phyloP scores from a whole-genome alignment of 2,797 vertebrate genomes.

The Rhinogobio ventralis region DNA sequence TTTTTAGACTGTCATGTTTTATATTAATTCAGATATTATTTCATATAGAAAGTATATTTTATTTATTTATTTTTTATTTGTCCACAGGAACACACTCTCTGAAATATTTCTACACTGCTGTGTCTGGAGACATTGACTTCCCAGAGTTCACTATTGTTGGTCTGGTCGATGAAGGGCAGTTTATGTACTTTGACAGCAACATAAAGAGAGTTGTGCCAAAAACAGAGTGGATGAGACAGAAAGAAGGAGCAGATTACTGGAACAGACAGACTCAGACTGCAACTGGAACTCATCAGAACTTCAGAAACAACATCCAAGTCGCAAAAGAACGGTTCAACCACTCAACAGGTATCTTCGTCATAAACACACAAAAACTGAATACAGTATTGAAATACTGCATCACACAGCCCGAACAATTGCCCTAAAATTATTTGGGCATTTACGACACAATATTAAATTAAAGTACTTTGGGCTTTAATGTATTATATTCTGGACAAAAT shows the following conservation, averaged over 20 bases:
- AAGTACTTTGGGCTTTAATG: too few relatives aligned
- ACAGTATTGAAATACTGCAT: too few relatives aligned
- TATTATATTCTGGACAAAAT: too few relatives aligned
- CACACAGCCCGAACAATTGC: too few relatives aligned
- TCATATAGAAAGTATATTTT: too few relatives aligned
- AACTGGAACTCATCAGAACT: rapidly evolving
- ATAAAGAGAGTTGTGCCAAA: not conserved
- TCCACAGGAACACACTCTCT: slow-evolving; percentile 16
- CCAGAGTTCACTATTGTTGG: slow-evolving; percentile 47
- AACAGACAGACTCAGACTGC: rapidly evolving
- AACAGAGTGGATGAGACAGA: slow-evolving; percentile 16
- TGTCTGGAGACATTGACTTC: slow-evolving; percentile 18
- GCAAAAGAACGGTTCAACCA: not conserved
- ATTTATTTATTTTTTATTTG: too few relatives aligned
- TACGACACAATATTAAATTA: too few relatives aligned
- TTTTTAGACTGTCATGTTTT: too few relatives aligned
- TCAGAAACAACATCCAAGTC: rapidly evolving
- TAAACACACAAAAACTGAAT: too few relatives aligned
- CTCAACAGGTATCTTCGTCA: not conserved
- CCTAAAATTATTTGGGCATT: too few relatives aligned
- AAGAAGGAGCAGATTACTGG: slow-evolving; percentile 34
- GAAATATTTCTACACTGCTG: slow-evolving; percentile 20
- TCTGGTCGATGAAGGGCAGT: slow-evolving; percentile 32
- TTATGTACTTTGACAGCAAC: slow-evolving; percentile 39
- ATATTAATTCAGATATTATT: too few relatives aligned